Conservation (phyloP, 2,113 vertebrate species). For the Lycaon pictus region DNA sequence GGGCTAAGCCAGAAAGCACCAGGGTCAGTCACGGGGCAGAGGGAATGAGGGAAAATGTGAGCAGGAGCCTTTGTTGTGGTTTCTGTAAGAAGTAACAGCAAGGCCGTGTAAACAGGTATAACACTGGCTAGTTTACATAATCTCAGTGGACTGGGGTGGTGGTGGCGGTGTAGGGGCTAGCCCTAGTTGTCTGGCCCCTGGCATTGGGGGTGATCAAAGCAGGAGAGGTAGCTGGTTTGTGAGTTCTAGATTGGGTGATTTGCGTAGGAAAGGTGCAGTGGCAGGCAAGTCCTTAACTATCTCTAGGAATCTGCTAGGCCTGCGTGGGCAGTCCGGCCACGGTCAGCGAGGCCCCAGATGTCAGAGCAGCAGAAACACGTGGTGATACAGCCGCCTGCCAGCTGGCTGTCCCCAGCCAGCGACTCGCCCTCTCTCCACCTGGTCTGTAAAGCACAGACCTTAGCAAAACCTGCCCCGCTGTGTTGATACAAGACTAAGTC, state of each 20-base stretch:
- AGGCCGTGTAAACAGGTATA: background rate
- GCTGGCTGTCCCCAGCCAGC: background rate
- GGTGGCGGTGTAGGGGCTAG: background rate
- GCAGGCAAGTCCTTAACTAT: background rate
- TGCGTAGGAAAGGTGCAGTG: background rate
- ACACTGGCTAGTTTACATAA: background rate
- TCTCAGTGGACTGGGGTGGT: background rate
- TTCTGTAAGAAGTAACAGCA: background rate
- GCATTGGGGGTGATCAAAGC: background rate
- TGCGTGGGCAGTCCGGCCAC: background rate
- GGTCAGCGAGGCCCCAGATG: background rate
- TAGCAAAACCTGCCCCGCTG: background rate
- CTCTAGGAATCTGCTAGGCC: background rate
- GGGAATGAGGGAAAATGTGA: background rate
- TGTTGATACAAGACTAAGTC: background rate
- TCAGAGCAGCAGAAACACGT: background rate
- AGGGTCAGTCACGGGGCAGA: background rate
- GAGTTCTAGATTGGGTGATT: background rate
- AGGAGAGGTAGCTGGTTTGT: background rate
- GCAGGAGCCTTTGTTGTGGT: background rate
- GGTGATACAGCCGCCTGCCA: background rate
- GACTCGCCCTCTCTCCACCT: background rate
- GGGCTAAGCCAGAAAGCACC: background rate
- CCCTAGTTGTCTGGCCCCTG: background rate
- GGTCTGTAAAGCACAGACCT: background rate